Percentiles rank a stretch among this genome's conserved stretches.
These are phyloP conservation scores for Tetrao urogallus DNA, from an alignment of 2,113 vertebrate species.

Conservation along the genomic window DNA sequence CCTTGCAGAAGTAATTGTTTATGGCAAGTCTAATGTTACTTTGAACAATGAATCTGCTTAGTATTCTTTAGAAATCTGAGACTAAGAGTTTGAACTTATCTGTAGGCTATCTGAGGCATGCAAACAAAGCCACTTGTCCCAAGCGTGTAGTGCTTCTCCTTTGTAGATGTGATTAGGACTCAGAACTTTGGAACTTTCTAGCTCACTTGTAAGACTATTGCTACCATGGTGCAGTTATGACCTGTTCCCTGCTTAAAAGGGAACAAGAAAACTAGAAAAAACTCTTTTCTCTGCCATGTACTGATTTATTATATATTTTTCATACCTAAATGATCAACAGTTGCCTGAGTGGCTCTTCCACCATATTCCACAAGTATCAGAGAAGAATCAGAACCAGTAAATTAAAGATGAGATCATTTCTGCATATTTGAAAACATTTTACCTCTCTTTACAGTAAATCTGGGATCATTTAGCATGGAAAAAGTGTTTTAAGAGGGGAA, in stretches of 20 bases:
- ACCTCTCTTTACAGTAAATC: not conserved
- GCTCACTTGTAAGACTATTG: not conserved
- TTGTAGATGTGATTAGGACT: not conserved
- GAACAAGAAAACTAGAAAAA: not conserved
- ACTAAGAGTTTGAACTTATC: not conserved
- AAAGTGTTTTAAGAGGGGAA: not conserved
- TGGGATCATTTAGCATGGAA: not conserved
- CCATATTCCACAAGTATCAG: not conserved
- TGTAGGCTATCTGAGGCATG: not conserved
- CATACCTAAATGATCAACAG: not conserved
- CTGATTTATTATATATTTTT: not conserved
- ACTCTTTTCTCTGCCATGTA: not conserved
- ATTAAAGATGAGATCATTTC: not conserved
- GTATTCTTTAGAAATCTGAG: not conserved
- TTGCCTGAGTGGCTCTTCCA: rapidly evolving
- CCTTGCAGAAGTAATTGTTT: not conserved
- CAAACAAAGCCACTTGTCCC: not conserved
- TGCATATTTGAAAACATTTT: not conserved
- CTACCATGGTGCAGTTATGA: not conserved
- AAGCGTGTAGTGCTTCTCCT: not conserved
- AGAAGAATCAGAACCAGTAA: not conserved
- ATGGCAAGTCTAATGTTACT: not conserved
- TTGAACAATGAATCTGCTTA: not conserved
- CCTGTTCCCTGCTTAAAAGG: not conserved
- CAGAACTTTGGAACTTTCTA: not conserved